Base-by-base conservation (phyloP, 2,113 vertebrate genomes). In the Gnathonemus echidnorhynchus region DNA sequence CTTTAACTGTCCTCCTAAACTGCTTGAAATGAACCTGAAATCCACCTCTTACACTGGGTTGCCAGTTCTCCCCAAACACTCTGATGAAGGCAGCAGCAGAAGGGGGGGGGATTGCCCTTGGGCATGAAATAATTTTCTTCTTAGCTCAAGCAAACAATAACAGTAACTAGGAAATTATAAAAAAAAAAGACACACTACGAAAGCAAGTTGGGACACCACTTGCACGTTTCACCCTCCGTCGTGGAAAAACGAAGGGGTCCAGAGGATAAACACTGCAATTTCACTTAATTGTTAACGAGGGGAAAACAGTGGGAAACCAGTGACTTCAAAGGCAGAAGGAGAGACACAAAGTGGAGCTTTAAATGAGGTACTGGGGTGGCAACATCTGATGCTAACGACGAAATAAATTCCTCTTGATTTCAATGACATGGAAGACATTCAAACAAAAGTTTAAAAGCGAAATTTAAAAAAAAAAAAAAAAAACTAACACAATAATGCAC, bases 271-370 rank as follows among this genome's bases (percentile, higher is more conserved):
- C 80, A 89, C 58, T 86, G 92, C 91, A 90, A 95, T 95, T 96
- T 94, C 89, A 92, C 93, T 93, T 95, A 93, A 95, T 96, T 94
- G 93, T 94, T 94, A 94, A 95, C 93, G 92, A 92, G 91, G 56
- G 87, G 19, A 90, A 87, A 92, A 93, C 90, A 90, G 88, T 90
- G 90, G 88, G 88, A 85, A 91, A 92, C 93, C 62, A 88, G 62
- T 90, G 89, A 62, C 93, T 95, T 95, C 92, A 95, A 95, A 95
- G 93, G 90, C 42, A 90, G 91, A 94, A 92, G 93, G 93, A 93
- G 94, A 92, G 91, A 88, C n/a, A 85, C 58, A 84, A 89, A 48
- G 56, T 90, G 93, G 91, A 90, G 90, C 91, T 90, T 80, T 90
- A 89, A 94, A 94, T 94, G 92, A 90, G 89, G 93, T 92, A 90